Conservation (phyloP, 2,888 invertebrate species). For the Tanytarsus gracilentus region DNA sequence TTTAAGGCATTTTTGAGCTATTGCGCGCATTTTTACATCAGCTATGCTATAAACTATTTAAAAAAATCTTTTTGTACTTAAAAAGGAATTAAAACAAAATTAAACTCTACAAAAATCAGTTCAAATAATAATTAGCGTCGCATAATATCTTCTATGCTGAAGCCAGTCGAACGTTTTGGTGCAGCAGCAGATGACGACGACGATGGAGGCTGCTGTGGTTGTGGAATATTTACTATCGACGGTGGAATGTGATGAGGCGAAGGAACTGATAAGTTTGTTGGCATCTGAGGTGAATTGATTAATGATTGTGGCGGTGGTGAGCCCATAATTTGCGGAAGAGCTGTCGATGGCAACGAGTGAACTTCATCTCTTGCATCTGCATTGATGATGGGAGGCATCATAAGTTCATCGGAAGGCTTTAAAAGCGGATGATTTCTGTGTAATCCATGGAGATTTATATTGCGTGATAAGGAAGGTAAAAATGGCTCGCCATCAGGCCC, state of each 20-base stretch:
- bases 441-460: slow-evolving; percentile 17
- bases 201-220: slow-evolving; percentile 38
- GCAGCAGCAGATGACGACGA: slow-evolving; percentile 41
- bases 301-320: slow-evolving; percentile 30
- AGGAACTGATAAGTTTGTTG: slow-evolving; percentile 38
- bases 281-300: slow-evolving; percentile 7
- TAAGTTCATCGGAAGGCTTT: slow-evolving; percentile 32
- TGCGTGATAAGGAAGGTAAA: slow-evolving; percentile 28
- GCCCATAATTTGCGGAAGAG: slow-evolving; percentile 10
- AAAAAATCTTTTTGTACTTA: too few relatives aligned
- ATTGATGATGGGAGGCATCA: slow-evolving; percentile 32
- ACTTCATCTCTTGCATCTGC: slow-evolving; percentile 31
- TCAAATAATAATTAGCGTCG: slow-evolving; percentile 50
- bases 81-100: too few relatives aligned
- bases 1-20: too few relatives aligned
- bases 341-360: slow-evolving; percentile 30
- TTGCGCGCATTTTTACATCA: too few relatives aligned
- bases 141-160: slow-evolving; percentile 88
- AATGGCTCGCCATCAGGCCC: slow-evolving; percentile 36
- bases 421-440: slow-evolving; percentile 35
- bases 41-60: neutral
- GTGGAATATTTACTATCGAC: neutral
- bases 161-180: slow-evolving; percentile 69
- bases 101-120: too few relatives aligned
- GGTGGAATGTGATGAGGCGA: slow-evolving; percentile 44